These are phyloP conservation scores for Liopterus haemorrhoidalis DNA, from an alignment of 2,888 invertebrate genomes.

Conservation along the genomic window DNA sequence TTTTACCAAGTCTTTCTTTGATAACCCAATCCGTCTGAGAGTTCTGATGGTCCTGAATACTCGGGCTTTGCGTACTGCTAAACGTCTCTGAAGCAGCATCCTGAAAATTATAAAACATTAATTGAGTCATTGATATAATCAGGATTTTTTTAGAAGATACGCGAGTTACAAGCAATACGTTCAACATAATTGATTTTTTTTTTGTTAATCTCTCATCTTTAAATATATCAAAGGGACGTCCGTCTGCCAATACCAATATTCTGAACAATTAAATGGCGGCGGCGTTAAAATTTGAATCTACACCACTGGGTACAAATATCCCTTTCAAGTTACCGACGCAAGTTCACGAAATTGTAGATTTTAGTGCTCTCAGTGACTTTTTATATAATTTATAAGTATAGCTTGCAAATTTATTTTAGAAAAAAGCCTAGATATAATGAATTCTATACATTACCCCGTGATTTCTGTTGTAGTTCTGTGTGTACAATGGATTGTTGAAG, in stretches of 20 bases:
- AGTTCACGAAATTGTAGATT: conserved; percentile 15
- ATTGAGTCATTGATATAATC: conserved; percentile 2
- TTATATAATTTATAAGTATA: too few relatives aligned
- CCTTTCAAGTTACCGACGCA: too few relatives aligned
- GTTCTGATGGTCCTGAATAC: conserved; percentile 47
- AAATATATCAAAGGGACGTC: too few relatives aligned
- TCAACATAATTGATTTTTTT: too few relatives aligned
- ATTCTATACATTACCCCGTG: conserved; percentile 31
- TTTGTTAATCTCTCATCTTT: too few relatives aligned
- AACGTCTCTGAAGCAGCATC: conserved; percentile 45
- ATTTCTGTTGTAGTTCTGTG: conserved; percentile 46
- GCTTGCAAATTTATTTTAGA: too few relatives aligned
- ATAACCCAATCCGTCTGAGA: conserved; percentile 76
- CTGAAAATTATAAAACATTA: conserved; percentile 36
- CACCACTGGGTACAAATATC: too few relatives aligned
- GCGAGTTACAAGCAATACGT: too few relatives aligned
- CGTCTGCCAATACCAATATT: too few relatives aligned
- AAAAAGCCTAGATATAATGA: neutral
- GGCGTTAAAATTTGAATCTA: too few relatives aligned
- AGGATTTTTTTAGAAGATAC: neutral
- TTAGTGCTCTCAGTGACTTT: conserved; percentile 31
- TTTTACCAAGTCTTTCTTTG: conserved; percentile 84
- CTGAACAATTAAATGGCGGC: too few relatives aligned
- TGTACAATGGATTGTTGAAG: conserved; percentile 69
- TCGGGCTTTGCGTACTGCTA: conserved; percentile 46